These are phyloP conservation scores for Achroia grisella DNA, from an alignment of 1,140 invertebrate species.

Conservation along the genomic window DNA sequence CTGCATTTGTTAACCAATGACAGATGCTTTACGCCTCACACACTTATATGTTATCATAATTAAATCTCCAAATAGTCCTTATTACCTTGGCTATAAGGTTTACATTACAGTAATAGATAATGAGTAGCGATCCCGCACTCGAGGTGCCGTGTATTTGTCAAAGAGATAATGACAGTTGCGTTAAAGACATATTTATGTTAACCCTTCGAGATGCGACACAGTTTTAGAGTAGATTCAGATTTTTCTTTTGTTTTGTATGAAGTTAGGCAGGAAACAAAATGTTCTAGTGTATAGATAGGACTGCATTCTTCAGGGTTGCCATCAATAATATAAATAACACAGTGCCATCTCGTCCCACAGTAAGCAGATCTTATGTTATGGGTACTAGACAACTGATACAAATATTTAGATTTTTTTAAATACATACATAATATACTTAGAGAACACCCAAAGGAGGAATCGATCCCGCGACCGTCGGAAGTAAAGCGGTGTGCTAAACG, in stretches of 20 bases:
- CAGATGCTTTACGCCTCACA: slow-evolving; percentile 63
- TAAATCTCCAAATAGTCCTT: slow-evolving; percentile 12
- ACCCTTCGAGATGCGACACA: slow-evolving; percentile 39
- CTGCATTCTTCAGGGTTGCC: too few species aligned
- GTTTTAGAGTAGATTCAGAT: slow-evolving; percentile 3
- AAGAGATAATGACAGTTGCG: slow-evolving; percentile 47
- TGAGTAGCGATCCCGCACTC: slow-evolving; percentile 7
- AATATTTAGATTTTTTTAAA: too few species aligned
- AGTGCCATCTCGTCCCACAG: too few species aligned
- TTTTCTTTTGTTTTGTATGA: background rate
- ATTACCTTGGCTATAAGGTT: slow-evolving; percentile 15
- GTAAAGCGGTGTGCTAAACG: too few species aligned
- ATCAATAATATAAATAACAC: too few species aligned
- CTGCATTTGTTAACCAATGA: slow-evolving; percentile 67
- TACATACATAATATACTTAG: too few species aligned
- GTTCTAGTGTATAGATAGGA: too few species aligned
- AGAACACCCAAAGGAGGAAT: too few species aligned
- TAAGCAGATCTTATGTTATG: too few species aligned
- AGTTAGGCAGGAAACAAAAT: background rate
- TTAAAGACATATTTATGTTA: slow-evolving; percentile 52
- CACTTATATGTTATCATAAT: slow-evolving; percentile 24
- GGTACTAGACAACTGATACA: too few species aligned
- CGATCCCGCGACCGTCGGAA: too few species aligned
- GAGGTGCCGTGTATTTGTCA: slow-evolving; percentile 51
- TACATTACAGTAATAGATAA: slow-evolving; percentile 7